Conservation (phyloP, 2,888 invertebrate species). For the Zygogramma bicolorata region DNA sequence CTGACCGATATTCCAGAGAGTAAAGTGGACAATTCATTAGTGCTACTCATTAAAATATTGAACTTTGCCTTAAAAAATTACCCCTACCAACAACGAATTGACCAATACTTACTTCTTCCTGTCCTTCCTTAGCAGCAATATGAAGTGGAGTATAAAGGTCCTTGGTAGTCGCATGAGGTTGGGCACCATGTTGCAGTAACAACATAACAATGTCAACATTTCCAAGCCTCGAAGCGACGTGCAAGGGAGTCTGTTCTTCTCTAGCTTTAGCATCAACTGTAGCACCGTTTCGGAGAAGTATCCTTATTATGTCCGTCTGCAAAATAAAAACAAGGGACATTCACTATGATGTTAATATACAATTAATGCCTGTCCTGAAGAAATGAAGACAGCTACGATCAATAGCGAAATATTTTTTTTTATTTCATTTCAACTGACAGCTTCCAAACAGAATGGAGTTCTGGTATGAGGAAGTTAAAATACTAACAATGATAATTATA, state of each 20-base stretch:
- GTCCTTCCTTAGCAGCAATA: constrained; percentile 97
- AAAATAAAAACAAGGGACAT: constrained; percentile 33
- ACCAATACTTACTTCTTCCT: constrained; percentile 75
- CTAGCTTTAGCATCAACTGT: constrained; percentile 76
- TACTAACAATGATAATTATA: no score
- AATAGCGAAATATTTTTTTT: no score
- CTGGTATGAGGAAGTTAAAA: no score
- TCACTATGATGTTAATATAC: background rate
- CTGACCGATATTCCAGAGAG: no score
- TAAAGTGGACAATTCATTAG: no score
- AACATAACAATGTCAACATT: constrained; percentile 96
- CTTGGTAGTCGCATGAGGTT: constrained; percentile 89
- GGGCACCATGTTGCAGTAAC: constrained; percentile 93
- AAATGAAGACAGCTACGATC: no score
- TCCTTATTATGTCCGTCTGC: constrained; percentile 91
- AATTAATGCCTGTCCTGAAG: no score
- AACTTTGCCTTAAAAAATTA: background rate
- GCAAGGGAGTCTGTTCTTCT: constrained; percentile 96
- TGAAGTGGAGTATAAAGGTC: constrained; percentile 97
- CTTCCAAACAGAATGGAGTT: no score
- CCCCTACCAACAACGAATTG: background rate
- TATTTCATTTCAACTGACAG: no score
- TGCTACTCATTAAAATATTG: no score
- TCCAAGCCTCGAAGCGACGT: constrained; percentile 95
- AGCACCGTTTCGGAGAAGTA: constrained; percentile 93